Base-by-base conservation (phyloP, 37 sponge, comb jelly and placozoan species). In the Spongilla lacustris region DNA sequence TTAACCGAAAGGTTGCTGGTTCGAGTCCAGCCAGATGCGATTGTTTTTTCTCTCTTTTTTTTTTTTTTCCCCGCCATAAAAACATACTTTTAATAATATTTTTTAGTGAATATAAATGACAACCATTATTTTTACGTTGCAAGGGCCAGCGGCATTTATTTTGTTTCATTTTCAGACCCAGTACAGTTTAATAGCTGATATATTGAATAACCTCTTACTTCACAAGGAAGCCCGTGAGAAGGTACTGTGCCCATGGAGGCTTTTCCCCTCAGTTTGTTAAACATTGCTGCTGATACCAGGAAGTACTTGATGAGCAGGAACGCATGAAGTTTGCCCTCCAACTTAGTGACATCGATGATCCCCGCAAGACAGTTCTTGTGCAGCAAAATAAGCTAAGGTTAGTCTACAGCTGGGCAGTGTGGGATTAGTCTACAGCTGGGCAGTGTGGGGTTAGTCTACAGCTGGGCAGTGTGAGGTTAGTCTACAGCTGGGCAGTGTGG, bases 211-310 rank as follows among this genome's bases (percentile, higher is more conserved):
- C 50, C 86, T 98, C 24, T 78, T 98, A 19, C 85, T 98, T 4
- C 85, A 98, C 85, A 93, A 95, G 33, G 94, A 98, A 49, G 88
- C 96, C 3, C 83, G 83, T 67, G 84, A 89, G 73, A 98, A 96
- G 92, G 95, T 94, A 76, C 27, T 24, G 0, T 23, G 26, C 0
- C 75, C 32, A n/a, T 28, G 28, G 14, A 24, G 35, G 4, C 17
- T 0, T 49, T 3, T 17, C 68, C 38, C 26, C 2, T 6, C 38
- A n/a, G 32, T 28, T 27, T 85, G 30, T 27, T 86, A 25, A 26
- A 85, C 4, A 70, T 28, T 0, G 4, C 36, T 6, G 21, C 37
- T 71, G 0, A 1, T 67, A 74, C 1, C 75, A 94, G 95, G 95
- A 94, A 71, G 77, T 68, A 9, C 35, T 83, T 5, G 93, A 89